phyloP scores from a whole-genome alignment of 2,797 vertebrate genomes.

The Tenualosa thibaudeaui region DNA sequence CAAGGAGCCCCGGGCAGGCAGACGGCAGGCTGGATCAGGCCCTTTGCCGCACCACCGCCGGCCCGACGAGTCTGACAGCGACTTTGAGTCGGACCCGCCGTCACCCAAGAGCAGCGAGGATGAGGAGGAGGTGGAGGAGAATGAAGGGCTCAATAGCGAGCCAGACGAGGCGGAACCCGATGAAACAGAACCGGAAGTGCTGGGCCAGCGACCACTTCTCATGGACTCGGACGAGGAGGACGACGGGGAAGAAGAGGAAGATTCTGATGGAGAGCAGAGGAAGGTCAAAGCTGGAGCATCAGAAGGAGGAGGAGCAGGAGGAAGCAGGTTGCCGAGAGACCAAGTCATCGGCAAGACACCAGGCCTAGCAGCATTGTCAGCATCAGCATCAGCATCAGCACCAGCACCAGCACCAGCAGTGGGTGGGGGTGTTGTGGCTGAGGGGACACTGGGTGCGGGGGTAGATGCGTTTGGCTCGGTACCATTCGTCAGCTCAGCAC shows the following conservation, averaged over 20 bases:
- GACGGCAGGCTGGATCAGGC: conserved; percentile 56
- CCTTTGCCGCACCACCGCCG: conserved; percentile 59
- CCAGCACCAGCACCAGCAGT: conserved; percentile 33
- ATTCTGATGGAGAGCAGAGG: conserved; percentile 81
- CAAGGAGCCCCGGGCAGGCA: conserved; percentile 70
- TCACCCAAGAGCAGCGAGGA: conserved; percentile 96
- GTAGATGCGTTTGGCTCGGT: not conserved
- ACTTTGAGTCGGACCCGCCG: conserved; percentile 95
- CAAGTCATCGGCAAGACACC: conserved; percentile 32
- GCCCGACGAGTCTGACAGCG: conserved; percentile 88
- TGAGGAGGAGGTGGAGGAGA: conserved; percentile 83
- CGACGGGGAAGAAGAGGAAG: conserved; percentile 86
- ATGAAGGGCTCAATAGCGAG: conserved; percentile 86
- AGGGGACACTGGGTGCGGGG: conserved; percentile 48
- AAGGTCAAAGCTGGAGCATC: conserved; percentile 58
- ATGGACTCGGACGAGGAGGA: conserved; percentile 86
- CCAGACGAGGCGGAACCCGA: conserved; percentile 82
- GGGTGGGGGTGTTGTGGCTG: conserved; percentile 64
- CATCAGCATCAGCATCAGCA: conserved; percentile 23
- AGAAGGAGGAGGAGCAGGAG: not conserved
- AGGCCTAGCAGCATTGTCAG: conserved; percentile 41
- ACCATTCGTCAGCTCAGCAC: conserved; percentile 68
- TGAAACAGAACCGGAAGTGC: conserved; percentile 79
- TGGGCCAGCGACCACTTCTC: conserved; percentile 82
- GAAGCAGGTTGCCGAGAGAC: conserved; percentile 41